A percentile compares a stretch with the other conserved stretches of the same genome.
phyloP scores from a whole-genome alignment of 2,797 vertebrate species.

The Acrossocheilus fasciatus region DNA sequence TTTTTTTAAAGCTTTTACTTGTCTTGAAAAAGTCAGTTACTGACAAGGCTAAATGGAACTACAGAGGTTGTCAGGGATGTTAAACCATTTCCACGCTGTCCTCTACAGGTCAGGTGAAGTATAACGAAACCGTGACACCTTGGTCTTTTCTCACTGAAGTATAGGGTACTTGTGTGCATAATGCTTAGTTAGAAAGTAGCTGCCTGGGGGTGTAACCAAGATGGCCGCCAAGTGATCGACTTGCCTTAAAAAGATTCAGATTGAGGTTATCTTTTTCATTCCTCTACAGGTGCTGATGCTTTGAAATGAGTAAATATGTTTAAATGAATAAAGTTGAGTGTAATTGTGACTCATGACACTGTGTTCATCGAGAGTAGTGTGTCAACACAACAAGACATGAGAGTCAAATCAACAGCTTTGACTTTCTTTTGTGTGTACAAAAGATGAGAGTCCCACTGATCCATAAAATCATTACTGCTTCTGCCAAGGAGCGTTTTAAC shows the following conservation, averaged over 20 bases:
- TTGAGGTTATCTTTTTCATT: background rate
- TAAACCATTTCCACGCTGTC: background rate
- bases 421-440: slow-evolving; percentile 63
- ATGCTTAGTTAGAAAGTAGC: background rate
- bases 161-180: background rate
- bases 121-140: background rate
- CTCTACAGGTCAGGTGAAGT: slow-evolving; percentile 7
- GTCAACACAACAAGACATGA: slow-evolving; percentile 22
- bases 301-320: background rate
- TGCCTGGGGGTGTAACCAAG: background rate
- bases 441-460: slow-evolving; percentile 75
- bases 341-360: background rate
- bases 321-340: background rate
- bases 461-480: slow-evolving; percentile 81
- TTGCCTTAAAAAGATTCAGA: background rate
- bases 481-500: slow-evolving; percentile 78
- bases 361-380: background rate
- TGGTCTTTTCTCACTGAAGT: background rate
- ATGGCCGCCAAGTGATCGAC: background rate
- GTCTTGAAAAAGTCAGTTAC: background rate
- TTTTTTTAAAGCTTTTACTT: background rate
- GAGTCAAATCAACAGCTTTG: slow-evolving; percentile 65
- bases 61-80: too few species aligned
- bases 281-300: background rate
- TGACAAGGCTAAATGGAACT: background rate